phyloP scores from a whole-genome alignment of 2,797 vertebrate genomes.

The Vipera ursinii region DNA sequence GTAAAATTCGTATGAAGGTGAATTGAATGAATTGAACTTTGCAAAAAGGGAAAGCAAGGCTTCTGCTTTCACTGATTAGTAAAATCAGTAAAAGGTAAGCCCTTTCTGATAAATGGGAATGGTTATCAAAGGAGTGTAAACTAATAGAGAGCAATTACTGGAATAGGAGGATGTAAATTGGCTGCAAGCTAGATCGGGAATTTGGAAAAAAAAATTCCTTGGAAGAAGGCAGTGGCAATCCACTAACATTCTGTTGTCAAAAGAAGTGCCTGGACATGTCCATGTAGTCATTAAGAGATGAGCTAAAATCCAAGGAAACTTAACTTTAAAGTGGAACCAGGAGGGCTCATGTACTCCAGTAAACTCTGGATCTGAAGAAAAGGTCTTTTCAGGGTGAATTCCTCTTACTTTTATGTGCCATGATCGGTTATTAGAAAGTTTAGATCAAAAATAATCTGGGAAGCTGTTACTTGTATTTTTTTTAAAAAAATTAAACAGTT shows the following conservation, averaged over 20 bases:
- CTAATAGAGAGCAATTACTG: slow-evolving; percentile 70
- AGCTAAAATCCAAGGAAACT: not conserved
- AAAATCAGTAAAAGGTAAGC: slow-evolving; percentile 54
- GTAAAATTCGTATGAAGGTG: not conserved
- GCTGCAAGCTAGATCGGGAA: not conserved
- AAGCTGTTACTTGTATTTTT: slow-evolving; percentile 26
- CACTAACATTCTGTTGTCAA: not conserved
- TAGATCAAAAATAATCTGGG: slow-evolving; percentile 43
- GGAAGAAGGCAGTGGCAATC: not conserved
- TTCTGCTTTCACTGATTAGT: slow-evolving; percentile 51
- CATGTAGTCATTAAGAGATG: not conserved
- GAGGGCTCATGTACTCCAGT: slow-evolving; percentile 73
- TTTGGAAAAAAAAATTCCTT: not conserved
- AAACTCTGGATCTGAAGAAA: slow-evolving; percentile 29
- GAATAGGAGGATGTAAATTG: slow-evolving; percentile 73
- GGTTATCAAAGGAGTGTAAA: slow-evolving; percentile 69
- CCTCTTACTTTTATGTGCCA: slow-evolving; percentile 56
- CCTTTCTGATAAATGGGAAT: slow-evolving; percentile 42
- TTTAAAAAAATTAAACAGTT: slow-evolving; percentile 11
- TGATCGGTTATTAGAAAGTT: slow-evolving; percentile 40
- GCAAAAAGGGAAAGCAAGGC: slow-evolving; percentile 4
- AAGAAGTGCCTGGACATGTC: not conserved
- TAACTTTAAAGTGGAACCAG: slow-evolving; percentile 68
- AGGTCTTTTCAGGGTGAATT: slow-evolving; percentile 43
- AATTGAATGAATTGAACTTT: rapidly evolving